phyloP scores from a whole-genome alignment of 2,888 invertebrate genomes.

The Acholoe squamosa region DNA sequence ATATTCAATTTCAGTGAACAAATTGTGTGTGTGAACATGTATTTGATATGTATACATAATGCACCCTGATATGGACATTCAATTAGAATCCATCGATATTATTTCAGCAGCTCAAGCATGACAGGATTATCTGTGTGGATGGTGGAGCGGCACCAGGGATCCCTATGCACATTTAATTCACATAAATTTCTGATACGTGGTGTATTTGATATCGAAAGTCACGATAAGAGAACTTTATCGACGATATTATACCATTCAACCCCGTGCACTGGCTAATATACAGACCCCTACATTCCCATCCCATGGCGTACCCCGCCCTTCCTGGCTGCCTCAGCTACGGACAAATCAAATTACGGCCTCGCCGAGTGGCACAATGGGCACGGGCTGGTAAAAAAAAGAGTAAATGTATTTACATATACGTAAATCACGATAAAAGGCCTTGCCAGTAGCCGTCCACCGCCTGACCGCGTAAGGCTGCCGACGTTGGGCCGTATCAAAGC shows the following conservation, averaged over 20 bases:
- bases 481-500: conserved; percentile 17
- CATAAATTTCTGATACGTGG: too few relatives aligned
- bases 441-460: not conserved
- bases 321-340: not conserved
- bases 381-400: not conserved
- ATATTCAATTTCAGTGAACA: too few relatives aligned
- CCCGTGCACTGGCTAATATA: too few relatives aligned
- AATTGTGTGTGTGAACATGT: too few relatives aligned
- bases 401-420: conserved; percentile 14
- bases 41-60: too few relatives aligned
- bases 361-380: not conserved
- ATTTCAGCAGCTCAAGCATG: too few relatives aligned
- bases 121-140: too few relatives aligned
- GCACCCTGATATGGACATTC: not conserved
- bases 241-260: too few relatives aligned
- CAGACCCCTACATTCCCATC: not conserved
- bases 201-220: too few relatives aligned
- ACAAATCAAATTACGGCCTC: not conserved
- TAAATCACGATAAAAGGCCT: conserved; percentile 30
- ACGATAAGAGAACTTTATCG: too few relatives aligned
- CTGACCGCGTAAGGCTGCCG: not conserved
- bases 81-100: not conserved
- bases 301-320: not conserved
- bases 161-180: too few relatives aligned
- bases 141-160: too few relatives aligned